Evolutionary conservation across 2,113 vertebrate genomes (phyloP), one percentile per base, ranked within the genome.

Genomic region (Colossoma macropomum): DNA sequence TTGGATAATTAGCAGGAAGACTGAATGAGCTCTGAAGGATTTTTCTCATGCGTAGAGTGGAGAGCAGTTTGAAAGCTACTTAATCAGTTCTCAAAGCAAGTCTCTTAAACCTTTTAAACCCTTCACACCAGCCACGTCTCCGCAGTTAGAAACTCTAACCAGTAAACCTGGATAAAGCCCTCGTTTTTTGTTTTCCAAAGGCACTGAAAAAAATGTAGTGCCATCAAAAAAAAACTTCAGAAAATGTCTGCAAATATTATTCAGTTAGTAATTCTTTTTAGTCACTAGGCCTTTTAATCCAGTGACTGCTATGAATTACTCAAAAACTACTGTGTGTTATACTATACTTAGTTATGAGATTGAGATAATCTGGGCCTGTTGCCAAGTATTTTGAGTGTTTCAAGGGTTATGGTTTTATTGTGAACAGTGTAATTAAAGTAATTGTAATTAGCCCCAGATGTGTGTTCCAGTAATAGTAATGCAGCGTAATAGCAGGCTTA

Each of bases 1-100:
- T 81, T 81, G 70, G 79, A 81, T 81, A 81, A 81, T 73, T 81
- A 73, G 56, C 59, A 80, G 71, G 68, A 80, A 63, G 79, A 63
- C 54, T 80, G 79, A 73, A 73, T 73, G 54, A n/a, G 54, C 59
- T 73, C 70, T 81, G 79, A 63, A 81, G 79, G 79, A 73, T 73
- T 72, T 28, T 27, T 25, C 79, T 48, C 16, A 34, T 32, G 56
- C 34, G 23, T 48, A 27, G 68, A 72, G 52, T 80, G 66, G 54
- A 80, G 79, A 72, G 79, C 52, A 45, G 69, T 80, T 48, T 11
- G 27, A 73, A 72, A 80, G 79, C 68, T 72, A 48, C 79, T 80
- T 63, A 81, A 63, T 73, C 79, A 81, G 79, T 17, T 73, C 38
- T 15, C 56, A 19, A 73, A 81, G 59, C 79, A 69, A 69, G 50